Evolutionary conservation across 2,888 invertebrate genomes (phyloP), one percentile per base, ranked within the genome.

Genomic region (Hybos culiciformis): DNA sequence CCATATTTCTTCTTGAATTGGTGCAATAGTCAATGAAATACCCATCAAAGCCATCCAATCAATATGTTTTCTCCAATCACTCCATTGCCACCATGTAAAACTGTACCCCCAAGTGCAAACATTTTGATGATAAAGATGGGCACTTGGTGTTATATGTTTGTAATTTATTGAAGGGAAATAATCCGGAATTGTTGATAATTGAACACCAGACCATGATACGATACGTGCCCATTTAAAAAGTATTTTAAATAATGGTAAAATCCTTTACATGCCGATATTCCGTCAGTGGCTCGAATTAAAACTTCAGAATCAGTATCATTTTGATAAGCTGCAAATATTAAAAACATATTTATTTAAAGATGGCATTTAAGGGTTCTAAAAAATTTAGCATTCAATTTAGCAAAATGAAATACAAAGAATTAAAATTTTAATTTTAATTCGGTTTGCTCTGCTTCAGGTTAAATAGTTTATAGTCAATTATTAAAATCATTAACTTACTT

Each of bases 21-120:
- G 91, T 1, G 91, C 91, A 38, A 96, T 70, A 0, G 85, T 84
- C 44, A 94, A 66, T 61, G 93, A 94, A 50, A 94, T 85, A 1
- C 93, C 93, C 66, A 91, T 90, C 51, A 96, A 63, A 1, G 87
- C 94, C 86, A 96, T 92, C 96, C 96, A 96, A 61, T 91, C 90
- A 21, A 97, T 80, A 59, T 94, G 87, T n/a, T 70, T 66, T 52
- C 79, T 75, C 94, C 96, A 97, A 43, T 83, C 71, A 0, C 60
- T 49, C 73, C 80, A 79, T 43, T 75, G 67, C 92, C 93, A 96
- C 93, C 93, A 97, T 0, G 79, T 83, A 51, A 83, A 90, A 42
- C 88, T 74, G 46, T 77, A 77, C 20, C 84, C 83, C 45, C 75
- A 77, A 0, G 93, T 93, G 63, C 93, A 93, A 5, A 92, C 92